Evolutionary conservation across 2,888 invertebrate genomes (phyloP), one percentile per base, ranked within the genome.

Genomic region (Apamea epomidion): DNA sequence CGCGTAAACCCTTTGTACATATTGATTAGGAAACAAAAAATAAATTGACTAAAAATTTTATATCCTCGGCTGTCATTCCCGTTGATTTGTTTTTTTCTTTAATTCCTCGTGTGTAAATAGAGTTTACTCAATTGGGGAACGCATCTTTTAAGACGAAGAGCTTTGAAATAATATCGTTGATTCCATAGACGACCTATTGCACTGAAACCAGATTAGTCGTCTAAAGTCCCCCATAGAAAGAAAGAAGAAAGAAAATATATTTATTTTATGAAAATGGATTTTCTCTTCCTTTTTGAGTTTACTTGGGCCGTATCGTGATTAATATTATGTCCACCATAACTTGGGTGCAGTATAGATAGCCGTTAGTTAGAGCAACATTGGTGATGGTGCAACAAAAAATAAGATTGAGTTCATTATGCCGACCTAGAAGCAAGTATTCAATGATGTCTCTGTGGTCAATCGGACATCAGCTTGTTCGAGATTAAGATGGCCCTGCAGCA

Each of bases 1-100:
- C 96, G 93, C 82, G 96, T 94, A 90, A 97, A 95, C 81, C 96
- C 96, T 92, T 97, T 97, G 89, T 96, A 97, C 97, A 97, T 97
- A 93, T 94, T 96, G 91, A 87, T 82, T 87, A 87, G 74, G 88
- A 91, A 81, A 83, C 88, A 83, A 91, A 91, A 90, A 90, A 87
- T 85, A 90, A 90, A 89, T 84, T 91, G 82, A 94, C 93, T 92
- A 92, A 92, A 91, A 94, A 93, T 93, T 94, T 93, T 90, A 86
- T 83, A 84, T 81, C 76, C 60, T 82, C 76, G 73, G 85, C 88
- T 90, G 90, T 92, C 80, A 93, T 91, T 92, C 90, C 89, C 87
- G 83, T 85, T 85, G 80, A 75, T 71, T 80, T 87, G 29, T 64
- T 51, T 62, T 58, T 67, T 80, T 60, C 25, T 58, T 1, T 72